Percentiles rank a stretch among this genome's conserved stretches.
Conservation (phyloP, 2,888 invertebrate species). For the Yponomeuta sedellus region DNA sequence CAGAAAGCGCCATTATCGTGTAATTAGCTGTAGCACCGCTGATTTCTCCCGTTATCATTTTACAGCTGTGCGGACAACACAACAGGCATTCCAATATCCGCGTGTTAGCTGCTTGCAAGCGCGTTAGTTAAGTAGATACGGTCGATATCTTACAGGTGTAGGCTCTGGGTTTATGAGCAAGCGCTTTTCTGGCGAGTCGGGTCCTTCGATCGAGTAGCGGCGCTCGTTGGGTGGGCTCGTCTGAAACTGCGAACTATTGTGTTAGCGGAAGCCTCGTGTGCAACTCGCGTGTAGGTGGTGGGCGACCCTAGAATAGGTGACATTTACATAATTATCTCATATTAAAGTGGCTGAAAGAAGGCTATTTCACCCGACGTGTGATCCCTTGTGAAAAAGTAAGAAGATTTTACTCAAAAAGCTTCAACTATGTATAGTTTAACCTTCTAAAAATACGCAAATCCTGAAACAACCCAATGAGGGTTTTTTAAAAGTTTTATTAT, state of each 20-base stretch:
- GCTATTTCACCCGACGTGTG: not conserved
- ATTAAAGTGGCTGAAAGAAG: not conserved
- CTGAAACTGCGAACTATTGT: slow-evolving; percentile 65
- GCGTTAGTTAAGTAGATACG: slow-evolving; percentile 27
- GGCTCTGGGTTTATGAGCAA: slow-evolving; percentile 72
- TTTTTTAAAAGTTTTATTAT: no score
- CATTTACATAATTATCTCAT: not conserved
- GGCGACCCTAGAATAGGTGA: slow-evolving; percentile 16
- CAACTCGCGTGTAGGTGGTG: slow-evolving; percentile 23
- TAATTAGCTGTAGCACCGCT: slow-evolving; percentile 4
- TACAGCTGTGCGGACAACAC: slow-evolving; percentile 12
- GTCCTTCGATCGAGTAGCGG: slow-evolving; percentile 65
- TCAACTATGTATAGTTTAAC: no score
- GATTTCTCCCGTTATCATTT: slow-evolving; percentile 14
- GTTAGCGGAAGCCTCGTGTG: slow-evolving; percentile 45
- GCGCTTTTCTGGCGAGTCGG: slow-evolving; percentile 69
- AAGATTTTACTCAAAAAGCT: not conserved
- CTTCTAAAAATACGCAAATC: no score
- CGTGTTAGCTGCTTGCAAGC: slow-evolving; percentile 13
- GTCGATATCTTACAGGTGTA: slow-evolving; percentile 63
- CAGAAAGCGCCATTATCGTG: no score
- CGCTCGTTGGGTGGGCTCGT: slow-evolving; percentile 67
- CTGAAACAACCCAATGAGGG: no score
- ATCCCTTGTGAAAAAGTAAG: no score
- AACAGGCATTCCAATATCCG: slow-evolving; percentile 4